These are phyloP conservation scores for Sesia apiformis DNA, from an alignment of 2,888 invertebrate genomes.

Conservation along the genomic window DNA sequence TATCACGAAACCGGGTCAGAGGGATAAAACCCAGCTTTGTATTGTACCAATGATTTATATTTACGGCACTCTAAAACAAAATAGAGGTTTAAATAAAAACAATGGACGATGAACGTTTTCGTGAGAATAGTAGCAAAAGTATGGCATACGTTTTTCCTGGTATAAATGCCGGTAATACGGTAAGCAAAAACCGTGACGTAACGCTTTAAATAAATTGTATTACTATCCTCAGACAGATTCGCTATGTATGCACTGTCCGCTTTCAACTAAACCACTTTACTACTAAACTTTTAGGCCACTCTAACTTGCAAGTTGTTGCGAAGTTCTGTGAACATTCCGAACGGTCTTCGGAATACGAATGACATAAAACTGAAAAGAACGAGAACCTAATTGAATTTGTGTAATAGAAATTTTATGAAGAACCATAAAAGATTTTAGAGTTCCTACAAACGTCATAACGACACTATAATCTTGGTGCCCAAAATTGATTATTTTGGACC, in stretches of 20 bases:
- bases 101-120: background rate
- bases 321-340: background rate
- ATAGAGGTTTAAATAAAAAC: background rate
- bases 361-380: background rate
- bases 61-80: background rate
- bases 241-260: background rate
- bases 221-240: background rate
- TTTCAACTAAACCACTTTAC: background rate
- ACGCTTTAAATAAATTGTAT: background rate
- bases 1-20: slow-evolving; percentile 13
- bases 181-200: too few relatives aligned
- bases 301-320: background rate
- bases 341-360: background rate
- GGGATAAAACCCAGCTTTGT: slow-evolving; percentile 10
- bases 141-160: too few relatives aligned
- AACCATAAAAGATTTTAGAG: too few relatives aligned
- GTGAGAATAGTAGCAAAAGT: too few relatives aligned
- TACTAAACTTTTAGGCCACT: background rate
- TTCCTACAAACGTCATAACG: too few relatives aligned
- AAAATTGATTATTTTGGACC: too few relatives aligned
- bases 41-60: slow-evolving; percentile 12
- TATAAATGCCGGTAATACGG: too few relatives aligned
- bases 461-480: too few relatives aligned
- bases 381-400: too few relatives aligned
- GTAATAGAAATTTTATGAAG: too few relatives aligned